These are phyloP conservation scores for Luidia sarsii DNA, from an alignment of 53 echinoderm and acorn worm genomes.

Conservation along the genomic window DNA sequence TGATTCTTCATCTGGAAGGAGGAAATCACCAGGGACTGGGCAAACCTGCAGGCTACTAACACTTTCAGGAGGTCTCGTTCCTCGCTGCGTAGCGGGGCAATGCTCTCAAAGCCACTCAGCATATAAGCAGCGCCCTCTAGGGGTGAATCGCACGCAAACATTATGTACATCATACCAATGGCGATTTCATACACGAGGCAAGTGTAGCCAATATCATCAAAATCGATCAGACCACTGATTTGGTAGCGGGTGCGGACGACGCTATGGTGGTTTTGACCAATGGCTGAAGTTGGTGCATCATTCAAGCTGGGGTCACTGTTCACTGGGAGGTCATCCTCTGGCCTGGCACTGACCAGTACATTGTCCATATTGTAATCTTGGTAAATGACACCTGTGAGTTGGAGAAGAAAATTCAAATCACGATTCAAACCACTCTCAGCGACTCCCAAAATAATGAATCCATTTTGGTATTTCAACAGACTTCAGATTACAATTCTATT, in stretches of 20 bases:
- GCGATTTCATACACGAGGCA: slow-evolving; percentile 71
- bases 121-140: slow-evolving; percentile 57
- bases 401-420: too few relatives aligned
- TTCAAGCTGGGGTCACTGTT: too few relatives aligned
- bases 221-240: slow-evolving; percentile 74
- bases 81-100: slow-evolving; percentile 19
- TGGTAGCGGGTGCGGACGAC: not conserved
- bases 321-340: too few relatives aligned
- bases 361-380: slow-evolving; percentile 64
- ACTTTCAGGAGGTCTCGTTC: slow-evolving; percentile 59
- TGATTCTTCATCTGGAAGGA: too few relatives aligned
- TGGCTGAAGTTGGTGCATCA: not conserved
- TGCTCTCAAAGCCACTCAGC: slow-evolving; percentile 64
- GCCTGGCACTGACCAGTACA: too few relatives aligned
- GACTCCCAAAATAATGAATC: too few relatives aligned
- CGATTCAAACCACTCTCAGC: too few relatives aligned
- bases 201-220: slow-evolving; percentile 55
- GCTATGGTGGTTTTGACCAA: not conserved
- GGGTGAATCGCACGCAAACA: slow-evolving; percentile 38
- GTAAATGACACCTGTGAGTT: slow-evolving; percentile 76
- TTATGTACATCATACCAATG: slow-evolving; percentile 75
- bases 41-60: slow-evolving; percentile 62
- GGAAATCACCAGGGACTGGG: slow-evolving; percentile 65
- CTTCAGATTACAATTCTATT: too few relatives aligned
- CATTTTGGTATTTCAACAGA: too few relatives aligned